Evolutionary conservation across 2,113 vertebrate species (phyloP).

Genomic region (Larimichthys crocea): DNA sequence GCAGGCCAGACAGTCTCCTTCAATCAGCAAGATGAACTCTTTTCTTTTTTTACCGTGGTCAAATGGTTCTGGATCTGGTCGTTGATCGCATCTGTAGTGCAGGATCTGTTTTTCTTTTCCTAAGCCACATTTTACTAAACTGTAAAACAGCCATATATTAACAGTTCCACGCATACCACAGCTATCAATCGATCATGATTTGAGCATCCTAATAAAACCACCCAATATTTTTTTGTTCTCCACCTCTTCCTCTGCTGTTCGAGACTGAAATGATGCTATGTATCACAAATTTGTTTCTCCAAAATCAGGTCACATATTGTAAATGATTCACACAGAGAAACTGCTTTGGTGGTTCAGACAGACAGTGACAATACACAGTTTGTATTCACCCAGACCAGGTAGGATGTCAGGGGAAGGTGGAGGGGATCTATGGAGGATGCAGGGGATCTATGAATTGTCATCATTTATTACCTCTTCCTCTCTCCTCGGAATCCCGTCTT

Average conservation of each 20-base stretch:
- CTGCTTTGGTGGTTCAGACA: slow-evolving; percentile 18
- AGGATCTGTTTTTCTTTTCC: background rate
- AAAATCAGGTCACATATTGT: slow-evolving; percentile 15
- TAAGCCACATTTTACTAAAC: background rate
- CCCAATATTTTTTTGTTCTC: background rate
- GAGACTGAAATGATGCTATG: background rate
- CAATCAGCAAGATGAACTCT: no score
- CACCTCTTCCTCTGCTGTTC: background rate
- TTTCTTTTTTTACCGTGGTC: no score
- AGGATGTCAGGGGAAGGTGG: slow-evolving; percentile 41
- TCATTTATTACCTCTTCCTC: slow-evolving; percentile 18
- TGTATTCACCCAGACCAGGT: slow-evolving; percentile 54
- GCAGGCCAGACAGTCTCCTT: no score
- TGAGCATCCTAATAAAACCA: background rate
- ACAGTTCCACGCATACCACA: background rate
- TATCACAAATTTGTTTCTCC: background rate
- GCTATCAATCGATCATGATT: background rate
- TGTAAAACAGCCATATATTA: background rate
- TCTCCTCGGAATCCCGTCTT: background rate
- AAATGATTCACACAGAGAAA: slow-evolving; percentile 16
- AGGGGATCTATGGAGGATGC: slow-evolving; percentile 30
- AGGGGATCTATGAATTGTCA: slow-evolving; percentile 46
- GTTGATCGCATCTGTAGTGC: no score
- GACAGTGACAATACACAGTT: slow-evolving; percentile 57
- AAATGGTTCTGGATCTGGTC: no score